Base-by-base conservation (phyloP, 2,797 vertebrate species). In the Pseudomugil gertrudae region DNA sequence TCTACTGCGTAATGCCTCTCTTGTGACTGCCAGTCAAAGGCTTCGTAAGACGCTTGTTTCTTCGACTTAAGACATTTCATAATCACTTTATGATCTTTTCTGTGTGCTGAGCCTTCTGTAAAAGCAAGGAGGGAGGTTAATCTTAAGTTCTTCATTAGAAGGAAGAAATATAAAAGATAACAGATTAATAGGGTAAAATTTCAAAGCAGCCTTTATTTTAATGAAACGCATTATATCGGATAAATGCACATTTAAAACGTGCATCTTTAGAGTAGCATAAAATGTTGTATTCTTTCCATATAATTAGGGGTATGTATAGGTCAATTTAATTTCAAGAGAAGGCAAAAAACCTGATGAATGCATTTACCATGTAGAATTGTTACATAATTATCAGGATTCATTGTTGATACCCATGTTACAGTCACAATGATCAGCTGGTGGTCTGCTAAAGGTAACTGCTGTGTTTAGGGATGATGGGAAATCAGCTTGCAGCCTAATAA, bases 21-120 rank as follows among this genome's bases (percentile, higher is more conserved):
- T 23, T 74, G 64, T 88, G 84, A 82, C 73, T 87, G 81, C 69
- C 69, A 69, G 59, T 71, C 60, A 58, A 61, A 65, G 80, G 76
- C 68, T 67, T 21, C 81, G 85, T 80, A 86, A 84, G 75, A 76
- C 13, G 63, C 70, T 84, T 87, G 78, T 88, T 84, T 86, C 69
- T 71, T 57, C 52, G 69, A 78, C 76, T 81, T 76, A 78, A 38
- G 62, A 76, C 62, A 66, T 85, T 87, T 89, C 65, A 79, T 87
- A 86, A 91, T 87, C 79, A 54, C 79, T 35, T 55, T 66, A 76
- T 79, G 83, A 86, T 87, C 79, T 88, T 21, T 83, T 87, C 77
- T 52, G 63, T 60, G 43, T 67, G 32, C 57, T 80, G 55, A 57
- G 61, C 17, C 33, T 40, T 66, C 58, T 79, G 74, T 84, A 48